Evolutionary conservation across 1,140 invertebrate species (phyloP), one percentile per base, ranked within the genome.

Genomic region (Drosophila miranda): DNA sequence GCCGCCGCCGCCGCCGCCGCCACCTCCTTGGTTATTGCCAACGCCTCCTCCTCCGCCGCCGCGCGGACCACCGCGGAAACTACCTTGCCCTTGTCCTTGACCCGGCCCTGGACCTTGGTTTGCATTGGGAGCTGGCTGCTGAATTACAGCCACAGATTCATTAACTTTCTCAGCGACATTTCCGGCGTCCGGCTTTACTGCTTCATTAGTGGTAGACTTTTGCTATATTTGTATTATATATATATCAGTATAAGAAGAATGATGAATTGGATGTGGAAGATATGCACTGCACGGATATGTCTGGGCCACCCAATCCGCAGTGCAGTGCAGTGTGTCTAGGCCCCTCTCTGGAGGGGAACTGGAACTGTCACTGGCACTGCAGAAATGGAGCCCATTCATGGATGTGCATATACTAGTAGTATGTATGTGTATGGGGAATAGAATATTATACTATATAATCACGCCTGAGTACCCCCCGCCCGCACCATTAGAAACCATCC

Each of bases 201-300:
- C 28, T 19, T 84, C 80, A 45, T 63, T 72, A 45, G 59, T 57
- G 2, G 67, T 57, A 1, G 67, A 6, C 51, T 80, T 84, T 63
- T 69, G 80, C 72, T 84, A 57, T 46, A 60, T 55, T 46, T 72
- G 21, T 72, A 34, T 52, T 53, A 41, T 21, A 42, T 26, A 67
- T 13, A 55, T 38, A 66, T 67, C 3, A 56, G 49, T 66, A n/a
- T 14, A n/a, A 38, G 9, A 19, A 38, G 34, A 38, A 38, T 38
- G 34, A 38, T 11, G 2, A 13, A 38, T 5, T 4, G 11, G 11
- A 11, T 38, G 3, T 38, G 11, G 11, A 38, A 38, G 9, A 38
- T 38, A 38, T 13, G 34, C 34, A 38, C 34, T 13, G 34, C 34
- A 38, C 34, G 34, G 34, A 3, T 13, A 38, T 38, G 34, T 38